Base-by-base conservation (phyloP, 2,797 vertebrate species). In the Trematomus bernacchii region DNA sequence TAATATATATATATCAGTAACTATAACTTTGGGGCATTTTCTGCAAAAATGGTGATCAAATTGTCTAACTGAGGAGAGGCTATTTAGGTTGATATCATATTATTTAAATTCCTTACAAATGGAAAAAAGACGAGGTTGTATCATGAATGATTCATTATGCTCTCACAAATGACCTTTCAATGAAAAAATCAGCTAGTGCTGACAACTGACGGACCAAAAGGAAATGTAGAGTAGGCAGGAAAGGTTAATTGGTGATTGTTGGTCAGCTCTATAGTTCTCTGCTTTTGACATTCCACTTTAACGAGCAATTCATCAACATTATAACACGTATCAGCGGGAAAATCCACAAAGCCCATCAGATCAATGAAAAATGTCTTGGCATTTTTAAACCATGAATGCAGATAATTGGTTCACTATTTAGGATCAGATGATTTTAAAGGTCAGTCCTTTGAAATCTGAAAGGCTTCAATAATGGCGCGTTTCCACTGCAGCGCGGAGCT, bases 241-340 rank as follows among this genome's bases (percentile, higher is more conserved):
- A 78, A 85, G 74, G 80, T 80, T 74, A 83, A 76, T 62, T 55
- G 52, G 27, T 18, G 18, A 61, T 66, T 64, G 58, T 78, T 63
- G 63, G 53, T 44, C 43, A 37, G 55, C 68, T 61, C 12, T 27
- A 27, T 10, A 71, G 12, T 58, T 57, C 44, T 60, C 1, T 2
- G 0, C 30, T 63, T 51, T 40, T 30, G 44, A 72, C 47, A 66
- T 61, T 57, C 2, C 19, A 42, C 10, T 71, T 54, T 46, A 60
- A 72, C 23, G 19, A 60, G 61, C 63, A 42, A 57, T 67, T 58
- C 64, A 76, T 76, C 75, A 71, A 52, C 55, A 59, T 68, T 70
- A 57, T 61, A 33, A 43, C 50, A 46, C 10, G 1, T 71, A 30
- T 61, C 30, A 21, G 55, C 30, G 44, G 64, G 4, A 54, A 55